Conservation (phyloP, 1,140 invertebrate genomes). For the Lerema accius region DNA sequence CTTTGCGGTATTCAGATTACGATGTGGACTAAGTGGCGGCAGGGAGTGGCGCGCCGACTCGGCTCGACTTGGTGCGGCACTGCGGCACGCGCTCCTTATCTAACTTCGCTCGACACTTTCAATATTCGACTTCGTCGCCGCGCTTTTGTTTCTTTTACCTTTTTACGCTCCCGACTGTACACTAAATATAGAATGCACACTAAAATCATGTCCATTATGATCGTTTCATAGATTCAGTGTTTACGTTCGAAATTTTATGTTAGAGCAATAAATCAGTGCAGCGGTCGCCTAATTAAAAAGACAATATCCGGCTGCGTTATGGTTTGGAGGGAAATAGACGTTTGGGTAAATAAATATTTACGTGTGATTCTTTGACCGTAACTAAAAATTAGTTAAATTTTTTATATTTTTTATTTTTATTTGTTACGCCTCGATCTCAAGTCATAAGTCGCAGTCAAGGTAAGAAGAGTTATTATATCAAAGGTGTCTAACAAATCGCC, state of each 20-base stretch:
- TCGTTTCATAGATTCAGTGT: slow-evolving; percentile 26
- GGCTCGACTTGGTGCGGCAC: too few species aligned
- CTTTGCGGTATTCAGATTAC: slow-evolving; percentile 80
- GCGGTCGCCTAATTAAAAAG: slow-evolving; percentile 31
- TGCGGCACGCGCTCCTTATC: slow-evolving; percentile 75
- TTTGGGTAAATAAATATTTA: slow-evolving; percentile 5
- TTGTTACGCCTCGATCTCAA: too few species aligned
- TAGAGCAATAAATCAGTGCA: slow-evolving; percentile 25
- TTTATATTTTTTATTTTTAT: too few species aligned
- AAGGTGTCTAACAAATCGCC: too few species aligned
- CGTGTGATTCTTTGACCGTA: neutral
- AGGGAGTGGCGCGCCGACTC: too few species aligned
- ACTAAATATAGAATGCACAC: slow-evolving; percentile 21
- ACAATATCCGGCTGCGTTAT: slow-evolving; percentile 25
- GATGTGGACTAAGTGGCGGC: slow-evolving; percentile 71
- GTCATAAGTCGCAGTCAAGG: too few species aligned
- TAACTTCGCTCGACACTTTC: slow-evolving; percentile 79
- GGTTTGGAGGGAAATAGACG: slow-evolving; percentile 9
- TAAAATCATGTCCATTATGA: slow-evolving; percentile 32
- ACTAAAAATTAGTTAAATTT: too few species aligned
- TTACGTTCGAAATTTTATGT: slow-evolving; percentile 30
- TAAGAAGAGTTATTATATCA: too few species aligned
- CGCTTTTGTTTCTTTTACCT: slow-evolving; percentile 57
- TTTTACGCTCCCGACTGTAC: slow-evolving; percentile 46
- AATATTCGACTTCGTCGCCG: slow-evolving; percentile 77